Conservation (phyloP, 2,113 vertebrate species). For the Cyanoramphus novaezelandiae region DNA sequence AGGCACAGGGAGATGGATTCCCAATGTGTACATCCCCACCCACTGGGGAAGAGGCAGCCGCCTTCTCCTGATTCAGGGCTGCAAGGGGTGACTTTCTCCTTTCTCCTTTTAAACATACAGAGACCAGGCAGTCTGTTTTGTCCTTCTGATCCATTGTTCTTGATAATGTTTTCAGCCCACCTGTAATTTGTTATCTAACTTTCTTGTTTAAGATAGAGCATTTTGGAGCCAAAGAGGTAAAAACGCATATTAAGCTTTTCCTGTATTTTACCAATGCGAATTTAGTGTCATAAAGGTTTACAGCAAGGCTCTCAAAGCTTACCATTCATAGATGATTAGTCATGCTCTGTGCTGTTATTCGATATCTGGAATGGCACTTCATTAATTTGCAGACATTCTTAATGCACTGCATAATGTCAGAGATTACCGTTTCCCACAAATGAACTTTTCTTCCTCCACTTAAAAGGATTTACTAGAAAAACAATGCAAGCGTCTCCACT, state of each 20-base stretch:
- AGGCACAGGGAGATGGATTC: background rate
- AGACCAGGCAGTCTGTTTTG: background rate
- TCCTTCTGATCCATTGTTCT: background rate
- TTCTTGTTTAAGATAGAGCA: background rate
- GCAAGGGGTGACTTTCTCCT: background rate
- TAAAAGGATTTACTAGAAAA: background rate
- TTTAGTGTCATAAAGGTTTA: background rate
- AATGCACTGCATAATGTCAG: background rate
- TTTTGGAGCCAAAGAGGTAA: background rate
- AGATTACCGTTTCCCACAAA: background rate
- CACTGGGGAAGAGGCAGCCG: fast-evolving
- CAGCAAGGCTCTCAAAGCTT: background rate
- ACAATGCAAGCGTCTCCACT: background rate
- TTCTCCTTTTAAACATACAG: background rate
- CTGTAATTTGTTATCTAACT: background rate
- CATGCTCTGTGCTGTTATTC: background rate
- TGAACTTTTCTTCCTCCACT: background rate
- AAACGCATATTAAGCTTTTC: background rate
- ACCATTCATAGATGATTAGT: background rate
- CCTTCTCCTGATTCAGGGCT: background rate
- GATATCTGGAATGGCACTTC: background rate
- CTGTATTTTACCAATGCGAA: background rate
- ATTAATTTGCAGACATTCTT: slow-evolving; percentile 18
- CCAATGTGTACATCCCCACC: too few species aligned
- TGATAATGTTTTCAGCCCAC: background rate